phyloP scores from a whole-genome alignment of 2,113 vertebrate species.

The Calcarius ornatus region DNA sequence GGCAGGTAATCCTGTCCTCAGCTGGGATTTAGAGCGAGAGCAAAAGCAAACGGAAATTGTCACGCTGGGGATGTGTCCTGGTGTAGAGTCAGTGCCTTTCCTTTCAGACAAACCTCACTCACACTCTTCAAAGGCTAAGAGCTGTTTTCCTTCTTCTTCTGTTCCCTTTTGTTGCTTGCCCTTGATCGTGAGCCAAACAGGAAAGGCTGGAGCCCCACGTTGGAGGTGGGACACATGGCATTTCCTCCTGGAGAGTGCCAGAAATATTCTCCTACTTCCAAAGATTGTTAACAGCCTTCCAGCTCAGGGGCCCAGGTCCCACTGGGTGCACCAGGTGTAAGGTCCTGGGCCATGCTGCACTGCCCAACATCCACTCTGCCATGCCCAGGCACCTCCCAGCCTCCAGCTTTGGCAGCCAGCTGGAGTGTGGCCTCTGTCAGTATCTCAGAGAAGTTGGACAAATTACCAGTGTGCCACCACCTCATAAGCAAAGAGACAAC shows the following conservation, averaged over 20 bases:
- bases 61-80: rapidly evolving
- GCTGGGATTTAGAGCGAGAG: not conserved
- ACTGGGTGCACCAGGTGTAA: rapidly evolving
- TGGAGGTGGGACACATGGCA: not conserved
- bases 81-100: not conserved
- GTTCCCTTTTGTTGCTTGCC: not conserved
- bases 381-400: rapidly evolving
- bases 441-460: not conserved
- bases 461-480: rapidly evolving
- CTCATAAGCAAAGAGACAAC: not conserved
- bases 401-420: rapidly evolving
- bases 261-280: not conserved
- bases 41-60: not conserved
- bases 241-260: not conserved
- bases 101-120: not conserved
- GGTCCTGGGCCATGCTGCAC: rapidly evolving
- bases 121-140: not conserved
- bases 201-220: not conserved
- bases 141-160: not conserved
- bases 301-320: not conserved
- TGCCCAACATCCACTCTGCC: rapidly evolving
- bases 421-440: rapidly evolving
- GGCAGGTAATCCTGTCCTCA: not conserved
- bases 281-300: not conserved
- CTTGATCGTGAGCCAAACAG: slow-evolving; percentile 30